Base-by-base conservation (phyloP, 2,888 invertebrate genomes). In the Drosophila aldrichi region DNA sequence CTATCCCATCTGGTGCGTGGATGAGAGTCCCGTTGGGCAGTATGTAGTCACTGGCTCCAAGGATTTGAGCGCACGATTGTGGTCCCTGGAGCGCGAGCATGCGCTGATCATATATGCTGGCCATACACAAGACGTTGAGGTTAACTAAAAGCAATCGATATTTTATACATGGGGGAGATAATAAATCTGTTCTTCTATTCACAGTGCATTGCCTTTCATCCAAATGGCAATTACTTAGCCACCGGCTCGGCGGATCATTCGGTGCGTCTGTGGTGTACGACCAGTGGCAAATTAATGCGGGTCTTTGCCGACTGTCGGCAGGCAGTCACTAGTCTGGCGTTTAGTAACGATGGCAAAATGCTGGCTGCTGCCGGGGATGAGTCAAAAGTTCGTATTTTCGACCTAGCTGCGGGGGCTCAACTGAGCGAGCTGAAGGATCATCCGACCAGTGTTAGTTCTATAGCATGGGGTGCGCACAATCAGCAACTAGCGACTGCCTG, bases 221-320 rank as follows among this genome's bases (percentile, higher is more conserved):
- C 98, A 0, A 98, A 98, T 93, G 96, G 96, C 79, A 95, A 96
- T 82, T 98, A 98, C 92, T 91, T 98, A 79, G 98, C 97, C 41
- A 97, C 97, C 0, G 98, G 98, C 12, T 97, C 98, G 2, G 95
- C 96, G n/a, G 98, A 98, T 94, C 96, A 96, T 91, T 96, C 96
- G 43, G 95, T 98, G 54, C 95, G 98, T 38, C 93, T 98, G 86
- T 98, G 98, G 98, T 96, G 95, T 79, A 95, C 97, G 59, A 95
- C 96, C 71, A 96, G 97, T 90, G 97, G 97, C 14, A 96, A 96
- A 79, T 94, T 97, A 56, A 95, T 97, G 75, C 95, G 98, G 60
- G 95, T 98, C 44, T 95, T 97, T 77, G 94, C 95, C 49, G 97
- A 96, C 12, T 96, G 97, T 83, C 95, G 96, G 79, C 96, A 96